Evolutionary conservation across 2,113 vertebrate genomes (phyloP).

Genomic region (Corvus hawaiiensis): DNA sequence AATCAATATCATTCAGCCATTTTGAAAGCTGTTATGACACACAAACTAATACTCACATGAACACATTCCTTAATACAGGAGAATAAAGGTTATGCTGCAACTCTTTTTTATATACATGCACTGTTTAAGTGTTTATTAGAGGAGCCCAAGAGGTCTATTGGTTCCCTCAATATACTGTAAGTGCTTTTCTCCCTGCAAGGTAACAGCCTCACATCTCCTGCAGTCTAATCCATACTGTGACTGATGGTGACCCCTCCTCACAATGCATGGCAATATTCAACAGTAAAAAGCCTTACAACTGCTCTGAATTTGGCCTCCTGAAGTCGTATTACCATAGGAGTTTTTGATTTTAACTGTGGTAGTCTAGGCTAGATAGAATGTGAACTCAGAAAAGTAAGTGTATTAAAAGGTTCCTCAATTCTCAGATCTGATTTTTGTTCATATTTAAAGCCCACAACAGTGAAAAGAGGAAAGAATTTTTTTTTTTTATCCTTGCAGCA

Average conservation of each 20-base stretch:
- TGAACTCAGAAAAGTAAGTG: background rate
- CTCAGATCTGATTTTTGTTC: constrained; percentile 38
- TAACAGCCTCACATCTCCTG: background rate
- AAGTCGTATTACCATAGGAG: background rate
- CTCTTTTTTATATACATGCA: background rate
- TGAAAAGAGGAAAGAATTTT: background rate
- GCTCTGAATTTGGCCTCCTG: background rate
- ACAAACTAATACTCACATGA: background rate
- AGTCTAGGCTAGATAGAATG: background rate
- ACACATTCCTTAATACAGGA: background rate
- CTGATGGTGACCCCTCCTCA: background rate
- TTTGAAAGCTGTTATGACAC: constrained; percentile 5
- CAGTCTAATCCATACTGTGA: background rate
- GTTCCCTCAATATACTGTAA: background rate
- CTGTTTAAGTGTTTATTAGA: background rate
- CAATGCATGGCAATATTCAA: background rate
- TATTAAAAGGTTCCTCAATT: constrained; percentile 24
- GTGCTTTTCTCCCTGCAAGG: background rate
- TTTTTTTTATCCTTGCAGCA: constrained; percentile 5
- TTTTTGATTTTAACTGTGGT: constrained; percentile 27
- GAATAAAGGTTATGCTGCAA: background rate
- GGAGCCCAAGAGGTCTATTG: background rate
- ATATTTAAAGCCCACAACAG: constrained; percentile 31
- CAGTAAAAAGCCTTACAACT: background rate
- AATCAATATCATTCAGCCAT: constrained; percentile 46